Evolutionary conservation across 1,140 invertebrate genomes (phyloP).

Genomic region (Saccostrea cuccullata): DNA sequence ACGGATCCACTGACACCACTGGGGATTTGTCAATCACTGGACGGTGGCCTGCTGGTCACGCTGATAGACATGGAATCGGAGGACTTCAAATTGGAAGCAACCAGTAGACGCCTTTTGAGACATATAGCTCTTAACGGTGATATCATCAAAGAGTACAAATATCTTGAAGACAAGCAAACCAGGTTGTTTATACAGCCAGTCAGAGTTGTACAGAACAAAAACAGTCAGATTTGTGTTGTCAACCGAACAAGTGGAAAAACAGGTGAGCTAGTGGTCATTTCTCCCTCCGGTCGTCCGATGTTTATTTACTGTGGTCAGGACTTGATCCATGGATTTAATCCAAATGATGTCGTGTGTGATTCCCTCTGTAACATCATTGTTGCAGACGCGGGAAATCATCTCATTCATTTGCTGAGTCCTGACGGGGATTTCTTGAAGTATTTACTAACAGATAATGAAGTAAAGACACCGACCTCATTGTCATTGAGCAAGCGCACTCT

Average conservation of each 20-base stretch:
- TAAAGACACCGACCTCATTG: background rate
- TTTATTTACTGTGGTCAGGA: background rate
- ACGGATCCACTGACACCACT: background rate
- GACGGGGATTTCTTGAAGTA: background rate
- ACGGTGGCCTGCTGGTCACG: background rate
- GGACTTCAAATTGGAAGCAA: background rate
- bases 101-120: background rate
- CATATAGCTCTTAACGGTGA: background rate
- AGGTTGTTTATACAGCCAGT: slow-evolving; percentile 8
- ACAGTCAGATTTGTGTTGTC: background rate
- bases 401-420: background rate
- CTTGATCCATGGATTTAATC: background rate
- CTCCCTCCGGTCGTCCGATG: background rate
- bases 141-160: background rate
- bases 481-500: background rate
- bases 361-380: background rate
- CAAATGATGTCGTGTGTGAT: slow-evolving; percentile 25
- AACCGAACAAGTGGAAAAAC: background rate
- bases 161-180: background rate
- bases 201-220: background rate
- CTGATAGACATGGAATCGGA: background rate
- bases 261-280: background rate
- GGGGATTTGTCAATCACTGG: background rate
- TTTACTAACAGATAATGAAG: background rate
- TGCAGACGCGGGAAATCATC: background rate